These are phyloP conservation scores for Probaryconus sp. DNA, from an alignment of 1,140 invertebrate species.

Conservation along the genomic window DNA sequence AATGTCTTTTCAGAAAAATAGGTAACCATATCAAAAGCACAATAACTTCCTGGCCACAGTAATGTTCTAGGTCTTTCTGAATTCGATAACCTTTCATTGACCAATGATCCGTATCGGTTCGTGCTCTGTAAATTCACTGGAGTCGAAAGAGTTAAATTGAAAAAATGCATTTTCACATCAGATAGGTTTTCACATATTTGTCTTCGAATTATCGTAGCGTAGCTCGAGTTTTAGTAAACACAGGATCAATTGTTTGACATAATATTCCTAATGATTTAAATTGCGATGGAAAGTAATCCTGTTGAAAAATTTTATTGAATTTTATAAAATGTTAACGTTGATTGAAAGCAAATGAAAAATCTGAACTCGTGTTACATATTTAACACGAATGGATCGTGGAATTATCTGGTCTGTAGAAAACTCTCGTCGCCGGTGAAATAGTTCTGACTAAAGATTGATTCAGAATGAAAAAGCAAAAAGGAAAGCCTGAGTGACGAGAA, in stretches of 20 bases:
- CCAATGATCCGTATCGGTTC: neutral
- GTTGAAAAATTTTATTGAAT: too few relatives aligned
- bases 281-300: too few relatives aligned
- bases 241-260: too few relatives aligned
- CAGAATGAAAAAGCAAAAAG: constrained; percentile 66
- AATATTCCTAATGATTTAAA: too few relatives aligned
- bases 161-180: constrained; percentile 3
- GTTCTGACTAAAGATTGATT: constrained; percentile 73
- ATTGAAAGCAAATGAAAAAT: too few relatives aligned
- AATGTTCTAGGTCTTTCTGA: too few relatives aligned
- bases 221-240: too few relatives aligned
- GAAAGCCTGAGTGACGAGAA: constrained; percentile 66
- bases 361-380: constrained; percentile 19
- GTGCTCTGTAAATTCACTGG: neutral
- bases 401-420: constrained; percentile 27
- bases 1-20: too few relatives aligned
- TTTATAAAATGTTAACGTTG: too few relatives aligned
- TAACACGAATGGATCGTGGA: constrained; percentile 13
- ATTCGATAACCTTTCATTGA: constrained; percentile 8
- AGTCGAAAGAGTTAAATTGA: neutral
- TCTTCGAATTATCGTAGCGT: too few relatives aligned
- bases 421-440: neutral
- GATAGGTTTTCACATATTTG: neutral
- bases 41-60: too few relatives aligned
- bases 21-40: too few relatives aligned